Base-by-base conservation (phyloP, 2,113 vertebrate species). In the Tragulus kanchil region DNA sequence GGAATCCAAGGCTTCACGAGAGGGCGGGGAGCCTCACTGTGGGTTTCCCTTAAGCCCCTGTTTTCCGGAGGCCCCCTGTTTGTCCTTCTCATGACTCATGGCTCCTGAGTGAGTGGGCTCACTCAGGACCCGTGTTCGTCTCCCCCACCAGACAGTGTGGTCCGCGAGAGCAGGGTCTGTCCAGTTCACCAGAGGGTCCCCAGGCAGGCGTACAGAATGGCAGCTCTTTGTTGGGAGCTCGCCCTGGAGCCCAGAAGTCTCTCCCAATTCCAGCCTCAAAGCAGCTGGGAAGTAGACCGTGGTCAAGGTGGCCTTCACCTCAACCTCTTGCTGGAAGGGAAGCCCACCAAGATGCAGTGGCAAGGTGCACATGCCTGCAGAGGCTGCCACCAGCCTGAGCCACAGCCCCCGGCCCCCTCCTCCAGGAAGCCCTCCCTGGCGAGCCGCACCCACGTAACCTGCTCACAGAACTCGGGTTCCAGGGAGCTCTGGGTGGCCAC, bases 341-440 rank as follows among this genome's bases (percentile, higher is more conserved):
- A 73, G 28, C 25, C 16, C 0, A 0, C 28, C 8, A 71, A 59
- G n/a, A 42, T 3, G 15, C 19, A 52, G 21, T 23, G 0, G 1
- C 42, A 8, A 28, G 23, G 58, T 1, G 1, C 3, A 0, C 4
- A 45, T 9, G 1, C 28, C 23, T 25, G 12, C 10, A 45, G 64
- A 85, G 48, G 31, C n/a, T n/a, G 59, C 36, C 7, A 14, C 36
- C 3, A 2, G 31, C 45, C 7, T 8, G 25, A 58, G 71, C 28
- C 69, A 4, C 4, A 65, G 59, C 21, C 36, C 65, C 50, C 45
- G 50, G 13, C 26, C 36, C 14, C 75, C 64, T 73, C 54, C 14
- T 96, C 78, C 28, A 1, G 71, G 62, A 75, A 90, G 52, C 82
- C 89, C 82, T 67, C 58, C 42, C 3, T 23, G 67, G 10, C 13